Base-by-base conservation (phyloP, 2,797 vertebrate species). In the Sebastes trivittatus region DNA sequence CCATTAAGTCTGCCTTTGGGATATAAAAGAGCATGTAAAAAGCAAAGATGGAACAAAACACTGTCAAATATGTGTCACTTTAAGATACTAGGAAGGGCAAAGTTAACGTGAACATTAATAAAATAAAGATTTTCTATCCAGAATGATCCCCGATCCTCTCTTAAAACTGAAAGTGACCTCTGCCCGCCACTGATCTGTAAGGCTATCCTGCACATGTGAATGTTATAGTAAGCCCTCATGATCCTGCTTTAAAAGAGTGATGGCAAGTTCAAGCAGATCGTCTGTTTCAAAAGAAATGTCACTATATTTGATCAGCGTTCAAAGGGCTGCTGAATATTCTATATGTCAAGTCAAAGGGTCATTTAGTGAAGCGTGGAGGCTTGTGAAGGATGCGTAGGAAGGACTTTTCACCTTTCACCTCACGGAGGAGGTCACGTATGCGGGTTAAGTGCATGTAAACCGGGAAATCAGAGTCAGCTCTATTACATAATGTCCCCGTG, bases 261-360 rank as follows among this genome's bases (percentile, higher is more conserved):
- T n/a, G 70, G 73, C 3, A 10, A 84, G 77, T 80, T 86, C 64
- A 83, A 88, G 68, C 72, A 77, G 80, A 84, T 77, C 9, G 34
- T 64, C 59, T 27, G 64, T 85, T 78, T 84, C 70, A 87, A 82
- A 88, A 75, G 74, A 75, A 82, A 79, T n/a, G 70, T 80, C 72
- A 29, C 52, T 27, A 23, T 30, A 74, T 85, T 74, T 64, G 66
- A 77, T 84, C 77, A 70, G 36, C 58, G 69, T 70, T 85, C 75
- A 90, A 81, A 86, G 74, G 23, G 27, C 29, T 68, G 73, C 72
- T 82, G 69, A 81, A 73, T 86, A 72, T 82, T 69, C 76, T 79
- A 22, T 71, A 32, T 29, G 55, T 16, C 34, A 77, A 78, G 77
- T 79, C 78, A 82, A 58, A 64, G 34, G 81, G 77, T 72, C 54